These are phyloP conservation scores for Apocrypta bakeri DNA, from an alignment of 1,140 invertebrate species.

Conservation along the genomic window DNA sequence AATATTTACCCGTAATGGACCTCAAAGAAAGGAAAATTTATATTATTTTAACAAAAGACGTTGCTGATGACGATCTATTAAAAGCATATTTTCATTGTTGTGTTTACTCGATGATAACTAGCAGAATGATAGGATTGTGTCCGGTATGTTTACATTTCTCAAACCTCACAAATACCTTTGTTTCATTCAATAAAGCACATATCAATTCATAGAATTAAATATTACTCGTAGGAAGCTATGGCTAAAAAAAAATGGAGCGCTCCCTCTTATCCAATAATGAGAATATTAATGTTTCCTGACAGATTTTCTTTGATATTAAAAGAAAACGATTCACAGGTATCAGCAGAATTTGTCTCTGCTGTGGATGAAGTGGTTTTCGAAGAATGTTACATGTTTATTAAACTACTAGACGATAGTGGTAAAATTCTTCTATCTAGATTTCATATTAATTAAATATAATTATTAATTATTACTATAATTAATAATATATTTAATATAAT, in stretches of 20 bases:
- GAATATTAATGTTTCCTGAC: conserved; percentile 53
- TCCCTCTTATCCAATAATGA: conserved; percentile 55
- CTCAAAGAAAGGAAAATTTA: conserved; percentile 68
- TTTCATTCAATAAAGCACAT: neutral
- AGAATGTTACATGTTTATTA: conserved; percentile 73
- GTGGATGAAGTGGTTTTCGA: conserved; percentile 62
- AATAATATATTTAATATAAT: conserved; percentile 9
- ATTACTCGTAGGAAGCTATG: conserved; percentile 36
- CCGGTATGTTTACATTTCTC: conserved; percentile 30
- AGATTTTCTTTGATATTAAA: conserved; percentile 61
- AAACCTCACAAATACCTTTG: conserved; percentile 39
- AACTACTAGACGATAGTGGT: conserved; percentile 67
- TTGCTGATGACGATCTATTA: conserved; percentile 69
- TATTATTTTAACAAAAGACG: conserved; percentile 71
- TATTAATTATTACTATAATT: neutral
- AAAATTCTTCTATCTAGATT: too few species aligned
- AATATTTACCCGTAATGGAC: conserved; percentile 74
- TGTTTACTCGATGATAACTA: conserved; percentile 65
- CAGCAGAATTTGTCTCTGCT: conserved; percentile 62
- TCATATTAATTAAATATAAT: neutral
- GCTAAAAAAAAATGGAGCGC: neutral
- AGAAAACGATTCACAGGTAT: conserved; percentile 25
- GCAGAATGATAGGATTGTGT: neutral
- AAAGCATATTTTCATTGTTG: conserved; percentile 76
- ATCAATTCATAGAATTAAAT: neutral